Evolutionary conservation across 2,113 vertebrate genomes (phyloP).

Genomic region (Pygoscelis antarcticus): DNA sequence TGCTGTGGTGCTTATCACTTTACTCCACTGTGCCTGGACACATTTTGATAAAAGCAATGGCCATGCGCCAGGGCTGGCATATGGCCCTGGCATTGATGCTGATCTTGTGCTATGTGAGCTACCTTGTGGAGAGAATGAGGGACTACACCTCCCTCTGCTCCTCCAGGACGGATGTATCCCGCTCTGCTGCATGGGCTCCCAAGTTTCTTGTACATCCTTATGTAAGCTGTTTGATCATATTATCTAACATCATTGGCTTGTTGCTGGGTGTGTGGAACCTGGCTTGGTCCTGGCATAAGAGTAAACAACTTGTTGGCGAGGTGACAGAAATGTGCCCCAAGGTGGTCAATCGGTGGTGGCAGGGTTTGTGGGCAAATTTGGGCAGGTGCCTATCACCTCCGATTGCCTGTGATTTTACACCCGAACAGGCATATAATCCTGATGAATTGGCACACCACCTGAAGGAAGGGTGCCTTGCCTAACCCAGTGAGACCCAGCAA

Average conservation of each 20-base stretch:
- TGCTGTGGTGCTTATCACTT: not conserved
- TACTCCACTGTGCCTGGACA: not conserved
- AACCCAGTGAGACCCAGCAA: fast-evolving
- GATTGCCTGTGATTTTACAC: not conserved
- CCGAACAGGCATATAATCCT: not conserved
- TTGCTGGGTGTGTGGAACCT: not conserved
- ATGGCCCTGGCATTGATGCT: fast-evolving
- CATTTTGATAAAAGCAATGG: not conserved
- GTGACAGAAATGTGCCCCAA: not conserved
- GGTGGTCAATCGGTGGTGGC: fast-evolving
- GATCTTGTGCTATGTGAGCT: not conserved
- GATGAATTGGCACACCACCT: not conserved
- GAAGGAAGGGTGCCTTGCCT: not conserved
- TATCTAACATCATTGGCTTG: fast-evolving
- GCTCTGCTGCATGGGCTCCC: not conserved
- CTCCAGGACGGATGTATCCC: not conserved
- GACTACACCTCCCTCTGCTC: not conserved
- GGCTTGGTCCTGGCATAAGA: not conserved
- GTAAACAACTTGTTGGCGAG: not conserved
- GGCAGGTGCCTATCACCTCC: not conserved
- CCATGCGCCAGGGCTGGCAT: fast-evolving
- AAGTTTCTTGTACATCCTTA: not conserved
- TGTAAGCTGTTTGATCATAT: not conserved
- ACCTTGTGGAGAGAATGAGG: not conserved
- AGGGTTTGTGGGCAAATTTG: not conserved